These are phyloP conservation scores for Gasterosteus aculeatus DNA, from an alignment of 2,113 vertebrate species.

Conservation along the genomic window DNA sequence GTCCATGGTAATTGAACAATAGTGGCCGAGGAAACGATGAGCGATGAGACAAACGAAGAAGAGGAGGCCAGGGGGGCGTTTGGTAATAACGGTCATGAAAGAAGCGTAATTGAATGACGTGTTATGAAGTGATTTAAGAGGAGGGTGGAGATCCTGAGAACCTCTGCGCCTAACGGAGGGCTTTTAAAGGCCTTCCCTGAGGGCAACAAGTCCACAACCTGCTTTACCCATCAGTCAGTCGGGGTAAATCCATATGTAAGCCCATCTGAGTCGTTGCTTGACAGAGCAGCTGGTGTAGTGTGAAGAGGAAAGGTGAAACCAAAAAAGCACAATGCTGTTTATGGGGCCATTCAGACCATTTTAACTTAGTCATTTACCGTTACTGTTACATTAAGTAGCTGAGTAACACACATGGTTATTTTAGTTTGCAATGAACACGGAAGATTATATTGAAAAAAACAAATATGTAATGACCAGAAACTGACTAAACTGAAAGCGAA, in stretches of 20 bases:
- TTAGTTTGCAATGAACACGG: background rate
- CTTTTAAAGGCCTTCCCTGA: background rate
- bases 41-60: background rate
- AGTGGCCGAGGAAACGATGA: slow-evolving; percentile 19
- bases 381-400: no score
- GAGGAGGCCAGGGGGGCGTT: slow-evolving; percentile 1
- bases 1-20: slow-evolving; percentile 8
- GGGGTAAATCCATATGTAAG: background rate
- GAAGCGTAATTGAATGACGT: slow-evolving; percentile 42
- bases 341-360: no score
- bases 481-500: background rate
- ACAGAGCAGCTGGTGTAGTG: no score
- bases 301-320: no score
- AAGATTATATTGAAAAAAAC: background rate
- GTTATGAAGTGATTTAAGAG: slow-evolving; percentile 30
- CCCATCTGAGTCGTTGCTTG: no score
- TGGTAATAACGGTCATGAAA: slow-evolving; percentile 17
- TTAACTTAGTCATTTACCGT: no score
- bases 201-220: background rate
- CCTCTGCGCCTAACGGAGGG: background rate
- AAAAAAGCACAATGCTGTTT: no score
- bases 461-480: background rate
- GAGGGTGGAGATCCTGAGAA: slow-evolving; percentile 1
- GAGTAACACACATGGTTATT: no score
- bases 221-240: background rate